Conservation (phyloP, 2,888 invertebrate genomes). For the Peribatodes rhomboidaria region DNA sequence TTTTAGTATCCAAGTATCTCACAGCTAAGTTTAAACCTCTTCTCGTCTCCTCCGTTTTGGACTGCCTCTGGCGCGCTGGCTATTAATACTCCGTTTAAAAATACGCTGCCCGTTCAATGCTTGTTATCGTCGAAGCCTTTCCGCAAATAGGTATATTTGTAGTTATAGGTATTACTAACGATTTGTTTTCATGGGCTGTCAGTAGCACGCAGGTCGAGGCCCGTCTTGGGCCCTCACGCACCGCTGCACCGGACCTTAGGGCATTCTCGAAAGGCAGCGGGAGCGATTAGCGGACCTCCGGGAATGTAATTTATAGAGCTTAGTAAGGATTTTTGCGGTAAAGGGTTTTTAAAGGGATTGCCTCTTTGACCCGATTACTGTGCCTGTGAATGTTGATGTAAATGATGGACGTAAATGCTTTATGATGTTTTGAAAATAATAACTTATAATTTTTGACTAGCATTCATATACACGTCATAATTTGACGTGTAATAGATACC, state of each 20-base stretch:
- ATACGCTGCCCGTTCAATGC: conserved; percentile 36
- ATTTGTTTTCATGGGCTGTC: conserved; percentile 80
- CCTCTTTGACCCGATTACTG: conserved; percentile 17
- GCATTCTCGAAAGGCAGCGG: conserved; percentile 33
- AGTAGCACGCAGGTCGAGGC: conserved; percentile 68
- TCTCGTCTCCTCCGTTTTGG: too few species aligned
- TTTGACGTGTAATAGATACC: too few species aligned
- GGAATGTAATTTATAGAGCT: conserved; percentile 36
- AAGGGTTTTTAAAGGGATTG: conserved; percentile 33
- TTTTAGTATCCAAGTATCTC: too few species aligned
- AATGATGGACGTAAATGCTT: not conserved
- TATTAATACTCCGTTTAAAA: conserved; percentile 10
- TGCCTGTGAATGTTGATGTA: not conserved
- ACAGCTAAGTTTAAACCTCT: not conserved
- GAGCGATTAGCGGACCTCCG: conserved; percentile 53
- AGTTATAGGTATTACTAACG: conserved; percentile 67
- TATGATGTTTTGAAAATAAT: not conserved
- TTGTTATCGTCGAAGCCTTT: conserved; percentile 40
- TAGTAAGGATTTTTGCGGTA: conserved; percentile 33
- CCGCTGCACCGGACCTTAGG: conserved; percentile 68
- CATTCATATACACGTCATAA: too few species aligned
- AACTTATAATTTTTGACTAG: too few species aligned
- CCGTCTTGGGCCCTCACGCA: conserved; percentile 74
- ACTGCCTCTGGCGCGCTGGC: too few species aligned
- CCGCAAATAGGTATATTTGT: conserved; percentile 38